Conservation (phyloP, 2,888 invertebrate species). For the Sepiola atlantica region DNA sequence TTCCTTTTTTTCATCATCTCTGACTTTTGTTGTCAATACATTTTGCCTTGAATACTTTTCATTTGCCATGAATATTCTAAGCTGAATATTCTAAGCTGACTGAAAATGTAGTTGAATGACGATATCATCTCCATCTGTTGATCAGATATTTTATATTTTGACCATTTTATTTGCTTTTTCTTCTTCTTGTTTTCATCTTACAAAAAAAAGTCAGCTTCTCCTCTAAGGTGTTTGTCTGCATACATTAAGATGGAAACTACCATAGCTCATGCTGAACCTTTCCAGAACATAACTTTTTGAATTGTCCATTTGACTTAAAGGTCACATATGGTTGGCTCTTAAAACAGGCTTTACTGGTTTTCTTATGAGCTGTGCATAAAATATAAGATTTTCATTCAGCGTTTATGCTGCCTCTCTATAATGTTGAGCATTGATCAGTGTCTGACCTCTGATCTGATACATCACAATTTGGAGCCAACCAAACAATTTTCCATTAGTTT, state of each 20-base stretch:
- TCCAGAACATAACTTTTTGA: constrained; percentile 14
- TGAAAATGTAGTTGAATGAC: background rate
- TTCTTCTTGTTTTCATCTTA: background rate
- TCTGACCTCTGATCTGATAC: constrained; percentile 32
- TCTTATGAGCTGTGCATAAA: constrained; percentile 22
- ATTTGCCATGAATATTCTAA: background rate
- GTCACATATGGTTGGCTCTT: constrained; percentile 1
- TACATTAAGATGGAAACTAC: background rate
- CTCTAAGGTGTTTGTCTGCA: background rate
- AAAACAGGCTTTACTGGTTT: constrained; percentile 20
- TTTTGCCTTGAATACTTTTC: background rate
- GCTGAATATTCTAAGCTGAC: background rate
- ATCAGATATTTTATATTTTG: background rate
- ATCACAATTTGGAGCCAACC: constrained; percentile 5
- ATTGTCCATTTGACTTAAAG: constrained; percentile 32
- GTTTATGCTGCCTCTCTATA: background rate
- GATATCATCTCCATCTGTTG: background rate
- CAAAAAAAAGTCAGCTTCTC: background rate
- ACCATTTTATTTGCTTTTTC: background rate
- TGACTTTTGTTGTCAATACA: background rate
- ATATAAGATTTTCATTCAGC: constrained; percentile 6
- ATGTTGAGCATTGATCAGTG: constrained; percentile 19
- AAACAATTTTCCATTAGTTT: constrained; percentile 12
- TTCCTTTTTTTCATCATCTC: background rate
- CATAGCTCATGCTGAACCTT: constrained; percentile 32